Conservation (phyloP, 2,797 vertebrate genomes). For the Sitta carolinensis region DNA sequence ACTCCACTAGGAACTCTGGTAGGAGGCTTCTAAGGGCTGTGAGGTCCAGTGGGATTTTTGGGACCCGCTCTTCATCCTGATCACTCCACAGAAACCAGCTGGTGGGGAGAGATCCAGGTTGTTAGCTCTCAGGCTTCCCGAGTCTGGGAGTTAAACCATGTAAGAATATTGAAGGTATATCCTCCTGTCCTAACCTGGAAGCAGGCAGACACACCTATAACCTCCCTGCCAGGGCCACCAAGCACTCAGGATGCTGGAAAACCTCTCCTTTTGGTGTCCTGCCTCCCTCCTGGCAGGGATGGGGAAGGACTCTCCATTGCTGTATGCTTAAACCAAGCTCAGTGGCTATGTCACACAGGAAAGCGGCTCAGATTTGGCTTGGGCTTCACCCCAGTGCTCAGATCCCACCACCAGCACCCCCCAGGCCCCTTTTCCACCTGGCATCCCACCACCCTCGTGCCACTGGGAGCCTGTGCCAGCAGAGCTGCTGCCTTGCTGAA, state of each 20-base stretch:
- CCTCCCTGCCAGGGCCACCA: not conserved
- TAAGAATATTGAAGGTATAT: not conserved
- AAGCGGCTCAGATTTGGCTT: not conserved
- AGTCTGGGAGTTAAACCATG: not conserved
- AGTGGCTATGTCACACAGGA: fast-evolving
- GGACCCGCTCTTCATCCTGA: fast-evolving
- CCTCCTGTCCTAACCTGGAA: not conserved
- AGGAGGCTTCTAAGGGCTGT: not conserved
- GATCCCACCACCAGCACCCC: not conserved
- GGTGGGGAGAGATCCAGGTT: not conserved
- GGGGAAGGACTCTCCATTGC: not conserved
- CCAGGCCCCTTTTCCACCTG: not conserved
- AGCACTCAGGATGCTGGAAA: not conserved
- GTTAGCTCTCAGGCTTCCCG: not conserved
- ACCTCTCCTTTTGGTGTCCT: not conserved
- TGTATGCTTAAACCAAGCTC: not conserved
- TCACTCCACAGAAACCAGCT: not conserved
- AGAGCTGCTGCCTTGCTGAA: not conserved
- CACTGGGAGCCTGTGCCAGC: not conserved
- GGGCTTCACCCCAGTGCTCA: not conserved
- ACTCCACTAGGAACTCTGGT: not conserved
- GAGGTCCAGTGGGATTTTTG: not conserved
- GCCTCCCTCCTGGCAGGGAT: not conserved
- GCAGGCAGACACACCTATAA: not conserved
- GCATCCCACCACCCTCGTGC: not conserved